Evolutionary conservation across 2,113 vertebrate genomes (phyloP).

Genomic region (Eulemur rufifrons): DNA sequence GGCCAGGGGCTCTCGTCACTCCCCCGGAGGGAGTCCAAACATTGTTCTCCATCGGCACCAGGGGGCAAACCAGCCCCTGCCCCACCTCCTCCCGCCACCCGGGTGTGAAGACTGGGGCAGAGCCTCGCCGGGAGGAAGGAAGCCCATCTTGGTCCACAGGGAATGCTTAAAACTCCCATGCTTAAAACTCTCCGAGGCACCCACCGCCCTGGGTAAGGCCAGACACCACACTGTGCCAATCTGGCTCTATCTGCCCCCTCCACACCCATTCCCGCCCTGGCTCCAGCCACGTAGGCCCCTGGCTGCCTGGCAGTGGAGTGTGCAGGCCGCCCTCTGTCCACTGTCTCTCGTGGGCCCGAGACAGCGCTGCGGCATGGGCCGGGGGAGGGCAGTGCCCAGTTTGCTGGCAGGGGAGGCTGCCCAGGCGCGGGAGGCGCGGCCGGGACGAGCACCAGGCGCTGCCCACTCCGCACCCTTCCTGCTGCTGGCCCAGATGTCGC

Average conservation of each 20-base stretch:
- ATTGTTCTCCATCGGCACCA: background rate
- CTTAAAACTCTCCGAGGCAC: too few species aligned
- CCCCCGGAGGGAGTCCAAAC: background rate
- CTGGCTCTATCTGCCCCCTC: background rate
- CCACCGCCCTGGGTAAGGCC: background rate
- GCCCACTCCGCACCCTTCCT: background rate
- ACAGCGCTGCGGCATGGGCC: fast-evolving
- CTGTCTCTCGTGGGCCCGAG: fast-evolving
- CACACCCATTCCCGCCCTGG: too few species aligned
- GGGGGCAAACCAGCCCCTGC: too few species aligned
- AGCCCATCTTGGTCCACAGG: too few species aligned
- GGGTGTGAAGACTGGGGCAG: background rate
- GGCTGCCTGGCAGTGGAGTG: background rate
- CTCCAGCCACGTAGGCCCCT: background rate
- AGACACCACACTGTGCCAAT: fast-evolving
- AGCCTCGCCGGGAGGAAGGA: background rate
- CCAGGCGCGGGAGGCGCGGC: fast-evolving
- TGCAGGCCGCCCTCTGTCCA: fast-evolving
- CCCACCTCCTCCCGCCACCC: background rate
- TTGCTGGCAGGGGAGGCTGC: background rate
- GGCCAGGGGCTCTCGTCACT: background rate
- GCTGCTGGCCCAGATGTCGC: fast-evolving
- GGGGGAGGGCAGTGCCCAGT: fast-evolving
- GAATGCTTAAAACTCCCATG: background rate
- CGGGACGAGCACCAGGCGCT: background rate